Base-by-base conservation (phyloP, 2,888 invertebrate species). In the Ypsolopha scabrella region DNA sequence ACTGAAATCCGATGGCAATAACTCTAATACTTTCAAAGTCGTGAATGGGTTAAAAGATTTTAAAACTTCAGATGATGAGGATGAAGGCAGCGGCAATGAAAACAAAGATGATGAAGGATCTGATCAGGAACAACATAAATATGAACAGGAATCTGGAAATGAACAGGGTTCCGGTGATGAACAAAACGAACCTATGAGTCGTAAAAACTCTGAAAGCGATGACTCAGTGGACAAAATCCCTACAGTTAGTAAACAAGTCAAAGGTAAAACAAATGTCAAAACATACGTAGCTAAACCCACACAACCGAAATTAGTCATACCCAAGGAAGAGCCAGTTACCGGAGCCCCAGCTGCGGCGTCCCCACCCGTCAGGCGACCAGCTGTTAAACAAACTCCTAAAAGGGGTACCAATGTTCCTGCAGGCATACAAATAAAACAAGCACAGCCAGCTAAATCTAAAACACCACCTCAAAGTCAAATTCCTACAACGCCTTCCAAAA, bases 31-130 rank as follows among this genome's bases (percentile, higher is more conserved):
- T 1, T 85, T 86, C 54, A 80, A 81, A 70, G 85, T 85, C 7
- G 63, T 86, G 2, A 86, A 86, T 58, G 86, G 86, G 4, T 63
- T 86, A 4, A 82, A 73, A 68, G 81, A 81, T 61, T 82, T 83
- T 51, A 78, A 79, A 60, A 67, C 82, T 11, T 81, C 83, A 11
- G 85, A 83, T 54, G 80, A 85, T 51, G 80, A 83, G 53, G 76
- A 78, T 41, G 67, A 65, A 38, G 71, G 62, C 24, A 77, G 78
- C 58, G 75, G 67, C 6, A 71, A n/a, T n/a, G n/a, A n/a, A n/a
- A n/a, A n/a, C n/a, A n/a, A 76, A 48, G 77, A 76, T 7, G 73
- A 72, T 0, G 62, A 37, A 33, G 52, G 43, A 13, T 52, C 51
- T 48, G 56, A 51, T 37, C 52, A 72, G 3, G 59, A 63, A 39